These are phyloP conservation scores for Cacatua alba DNA, from an alignment of 2,113 vertebrate genomes.

Conservation along the genomic window DNA sequence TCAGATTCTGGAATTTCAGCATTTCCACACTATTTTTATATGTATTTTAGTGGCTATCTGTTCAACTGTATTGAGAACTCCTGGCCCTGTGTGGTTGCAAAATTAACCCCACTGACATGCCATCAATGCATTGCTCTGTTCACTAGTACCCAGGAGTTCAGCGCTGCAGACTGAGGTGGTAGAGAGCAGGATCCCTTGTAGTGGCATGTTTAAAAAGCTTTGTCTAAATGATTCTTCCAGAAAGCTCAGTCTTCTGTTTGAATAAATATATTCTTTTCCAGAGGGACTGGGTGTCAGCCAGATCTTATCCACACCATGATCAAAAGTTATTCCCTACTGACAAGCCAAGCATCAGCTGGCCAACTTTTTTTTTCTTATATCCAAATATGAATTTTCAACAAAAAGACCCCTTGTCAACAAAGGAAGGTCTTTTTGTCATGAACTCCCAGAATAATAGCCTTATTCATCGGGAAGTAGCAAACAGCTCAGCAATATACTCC, in stretches of 20 bases:
- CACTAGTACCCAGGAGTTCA: neutral
- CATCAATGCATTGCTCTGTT: neutral
- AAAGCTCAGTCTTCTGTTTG: neutral
- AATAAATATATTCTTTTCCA: conserved; percentile 17
- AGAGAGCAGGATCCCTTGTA: neutral
- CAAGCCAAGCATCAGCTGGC: neutral
- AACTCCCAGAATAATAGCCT: conserved; percentile 21
- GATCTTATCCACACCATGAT: neutral
- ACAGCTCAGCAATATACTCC: neutral
- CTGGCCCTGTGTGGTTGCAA: neutral
- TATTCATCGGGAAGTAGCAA: neutral
- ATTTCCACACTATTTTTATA: neutral
- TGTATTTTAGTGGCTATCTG: neutral
- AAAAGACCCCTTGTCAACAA: neutral
- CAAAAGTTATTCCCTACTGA: conserved; percentile 32
- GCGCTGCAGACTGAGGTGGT: neutral
- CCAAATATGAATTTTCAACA: neutral
- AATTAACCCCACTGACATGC: neutral
- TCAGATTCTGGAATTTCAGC: neutral
- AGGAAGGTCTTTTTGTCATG: conserved; percentile 13
- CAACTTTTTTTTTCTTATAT: neutral
- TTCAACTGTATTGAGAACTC: neutral
- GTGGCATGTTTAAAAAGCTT: neutral
- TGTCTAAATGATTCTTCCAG: neutral
- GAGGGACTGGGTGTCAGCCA: conserved; percentile 11